These are phyloP conservation scores for Amphiduros pacificus DNA, from an alignment of 2,888 invertebrate genomes.

Conservation along the genomic window DNA sequence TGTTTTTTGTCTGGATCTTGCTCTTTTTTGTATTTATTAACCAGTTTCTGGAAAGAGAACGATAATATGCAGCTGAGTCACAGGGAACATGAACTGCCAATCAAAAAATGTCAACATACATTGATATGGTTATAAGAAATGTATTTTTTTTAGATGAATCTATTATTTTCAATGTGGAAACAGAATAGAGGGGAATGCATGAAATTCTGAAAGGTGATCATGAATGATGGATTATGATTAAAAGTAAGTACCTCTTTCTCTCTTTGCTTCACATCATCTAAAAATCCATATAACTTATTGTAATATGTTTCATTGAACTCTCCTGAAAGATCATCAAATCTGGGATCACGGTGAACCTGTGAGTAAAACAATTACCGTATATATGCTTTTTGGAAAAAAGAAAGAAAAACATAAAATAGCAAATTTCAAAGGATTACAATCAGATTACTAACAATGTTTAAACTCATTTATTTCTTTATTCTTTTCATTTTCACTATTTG, in stretches of 20 bases:
- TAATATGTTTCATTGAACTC: conserved; percentile 74
- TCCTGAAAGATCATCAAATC: conserved; percentile 86
- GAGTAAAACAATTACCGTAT: not conserved
- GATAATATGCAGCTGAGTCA: not conserved
- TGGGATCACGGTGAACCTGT: conserved; percentile 70
- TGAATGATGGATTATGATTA: too few relatives aligned
- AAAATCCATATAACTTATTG: conserved; percentile 76
- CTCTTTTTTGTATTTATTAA: conserved; percentile 63
- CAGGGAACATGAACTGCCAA: too few relatives aligned
- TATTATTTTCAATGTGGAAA: not conserved
- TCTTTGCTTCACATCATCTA: conserved; percentile 71
- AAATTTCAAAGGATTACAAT: too few relatives aligned
- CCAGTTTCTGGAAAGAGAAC: conserved; percentile 37
- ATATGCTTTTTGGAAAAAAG: too few relatives aligned
- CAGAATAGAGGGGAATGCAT: not conserved
- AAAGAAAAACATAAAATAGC: too few relatives aligned
- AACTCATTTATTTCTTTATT: too few relatives aligned
- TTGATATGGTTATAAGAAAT: too few relatives aligned
- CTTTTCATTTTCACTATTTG: too few relatives aligned
- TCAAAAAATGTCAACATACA: too few relatives aligned
- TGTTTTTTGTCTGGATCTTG: conserved; percentile 68
- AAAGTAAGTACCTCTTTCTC: conserved; percentile 69
- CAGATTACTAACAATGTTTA: too few relatives aligned
- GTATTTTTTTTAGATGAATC: too few relatives aligned
- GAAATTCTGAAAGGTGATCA: too few relatives aligned